Base-by-base conservation (phyloP, 2,797 vertebrate species). In the Bucorvus abyssinicus region DNA sequence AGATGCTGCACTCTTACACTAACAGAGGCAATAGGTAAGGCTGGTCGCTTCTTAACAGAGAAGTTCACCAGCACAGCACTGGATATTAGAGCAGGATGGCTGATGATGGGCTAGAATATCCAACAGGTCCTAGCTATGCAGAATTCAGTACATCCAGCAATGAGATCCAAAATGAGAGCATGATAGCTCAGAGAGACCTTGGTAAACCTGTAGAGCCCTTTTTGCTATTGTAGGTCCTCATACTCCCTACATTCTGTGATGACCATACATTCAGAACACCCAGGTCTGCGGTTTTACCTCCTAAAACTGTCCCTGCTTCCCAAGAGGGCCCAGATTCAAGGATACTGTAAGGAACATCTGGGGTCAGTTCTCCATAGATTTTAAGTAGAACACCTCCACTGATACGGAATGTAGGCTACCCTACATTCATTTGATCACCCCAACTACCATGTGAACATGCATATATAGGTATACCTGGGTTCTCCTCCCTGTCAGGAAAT, bases 401-500 rank as follows among this genome's bases (percentile, higher is more conserved):
- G 34, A n/a, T 9, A 53, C 0, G 5, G 32, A 42, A 10, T 2
- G 14, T 14, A 69, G 47, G 60, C 27, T 79, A 84, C 42, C 18
- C 55, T 56, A 15, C 30, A 23, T 16, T 61, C 23, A 47, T 17
- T 1, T 69, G 12, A 73, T 36, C 57, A 55, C 36, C 44, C 30
- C 59, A 83, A 7, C 21, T 49, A 34, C 49, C 49, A 76, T 4
- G 13, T 0, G 0, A 86, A 81, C 22, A 19, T 16, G 22, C 23
- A 84, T 7, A 56, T 36, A 18, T 2, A 50, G 52, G 15, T 5
- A 23, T 89, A 97, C 98, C 98, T 98, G 98, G 97, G 68, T 97
- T 98, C 75, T 99, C 99, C 95, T 99, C 99, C n/a, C 99, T 98
- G 90, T 99, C 99, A 49, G 99, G 99, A 96, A 99, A 99, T 95